A percentile compares a stretch with the other conserved stretches of the same genome.
Evolutionary conservation across 2,113 vertebrate genomes (phyloP).

Genomic region (Empidonax traillii): DNA sequence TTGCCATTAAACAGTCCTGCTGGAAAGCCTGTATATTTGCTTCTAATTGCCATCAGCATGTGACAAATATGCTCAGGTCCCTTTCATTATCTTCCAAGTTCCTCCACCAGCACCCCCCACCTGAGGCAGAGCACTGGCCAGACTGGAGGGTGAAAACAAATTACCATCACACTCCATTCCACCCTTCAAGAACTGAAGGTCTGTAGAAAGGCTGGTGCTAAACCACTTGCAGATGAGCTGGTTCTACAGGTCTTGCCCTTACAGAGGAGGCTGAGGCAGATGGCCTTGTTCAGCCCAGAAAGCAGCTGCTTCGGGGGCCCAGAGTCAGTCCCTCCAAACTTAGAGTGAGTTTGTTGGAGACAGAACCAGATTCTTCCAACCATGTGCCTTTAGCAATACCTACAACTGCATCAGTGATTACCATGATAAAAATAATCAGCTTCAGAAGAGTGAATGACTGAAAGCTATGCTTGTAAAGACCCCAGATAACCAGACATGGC

Average conservation of each 20-base stretch:
- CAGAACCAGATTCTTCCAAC: neutral
- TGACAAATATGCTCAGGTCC: neutral
- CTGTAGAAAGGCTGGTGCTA: neutral
- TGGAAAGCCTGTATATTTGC: neutral
- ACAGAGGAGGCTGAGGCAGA: neutral
- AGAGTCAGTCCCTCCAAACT: fast-evolving
- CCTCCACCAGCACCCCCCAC: neutral
- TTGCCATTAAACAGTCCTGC: neutral
- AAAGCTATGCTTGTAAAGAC: neutral
- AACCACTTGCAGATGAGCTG: neutral
- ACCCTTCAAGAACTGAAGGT: neutral
- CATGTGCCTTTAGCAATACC: neutral
- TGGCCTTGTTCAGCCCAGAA: neutral
- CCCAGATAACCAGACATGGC: neutral
- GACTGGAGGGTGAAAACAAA: fast-evolving
- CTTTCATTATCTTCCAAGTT: neutral
- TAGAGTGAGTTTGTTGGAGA: fast-evolving
- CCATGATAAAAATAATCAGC: neutral
- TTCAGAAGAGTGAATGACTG: neutral
- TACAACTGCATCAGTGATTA: neutral
- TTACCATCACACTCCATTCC: neutral
- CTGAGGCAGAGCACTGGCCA: neutral
- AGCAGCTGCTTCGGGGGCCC: neutral
- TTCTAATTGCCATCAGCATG: neutral
- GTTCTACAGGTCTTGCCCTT: neutral